These are phyloP conservation scores for Montipora sp. DNA, from an alignment of 64 coral and sea anemone species.

Conservation along the genomic window DNA sequence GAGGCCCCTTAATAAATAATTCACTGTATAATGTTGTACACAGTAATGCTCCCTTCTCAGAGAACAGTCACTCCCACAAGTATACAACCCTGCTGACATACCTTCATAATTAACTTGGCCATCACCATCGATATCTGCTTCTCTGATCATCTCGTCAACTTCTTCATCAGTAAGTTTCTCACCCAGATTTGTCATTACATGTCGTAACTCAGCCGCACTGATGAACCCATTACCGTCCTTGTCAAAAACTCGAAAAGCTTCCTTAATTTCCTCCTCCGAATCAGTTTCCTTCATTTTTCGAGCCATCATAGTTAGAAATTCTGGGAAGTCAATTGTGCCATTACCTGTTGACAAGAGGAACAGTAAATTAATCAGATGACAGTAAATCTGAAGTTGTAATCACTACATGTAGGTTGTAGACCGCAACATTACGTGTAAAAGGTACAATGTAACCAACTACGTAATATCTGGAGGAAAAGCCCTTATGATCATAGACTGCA, in stretches of 20 bases:
- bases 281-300: slow-evolving; percentile 64
- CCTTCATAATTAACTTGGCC: slow-evolving; percentile 77
- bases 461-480: no score
- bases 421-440: no score
- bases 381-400: no score
- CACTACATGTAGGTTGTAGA: no score
- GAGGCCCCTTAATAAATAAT: no score
- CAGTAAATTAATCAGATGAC: no score
- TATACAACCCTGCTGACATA: neutral
- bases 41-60: no score
- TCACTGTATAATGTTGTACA: no score
- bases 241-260: slow-evolving; percentile 68
- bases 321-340: slow-evolving; percentile 67
- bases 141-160: slow-evolving; percentile 68
- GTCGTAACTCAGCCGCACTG: slow-evolving; percentile 63
- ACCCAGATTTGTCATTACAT: slow-evolving; percentile 69
- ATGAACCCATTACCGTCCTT: slow-evolving; percentile 73
- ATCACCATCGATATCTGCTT: slow-evolving; percentile 66
- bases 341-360: slow-evolving; percentile 43
- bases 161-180: slow-evolving; percentile 75
- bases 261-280: slow-evolving; percentile 64
- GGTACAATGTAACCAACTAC: no score
- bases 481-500: no score
- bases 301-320: slow-evolving; percentile 71
- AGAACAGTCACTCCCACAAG: no score